phyloP scores from a whole-genome alignment of 2,113 vertebrate genomes.

The Taxidea taxus region DNA sequence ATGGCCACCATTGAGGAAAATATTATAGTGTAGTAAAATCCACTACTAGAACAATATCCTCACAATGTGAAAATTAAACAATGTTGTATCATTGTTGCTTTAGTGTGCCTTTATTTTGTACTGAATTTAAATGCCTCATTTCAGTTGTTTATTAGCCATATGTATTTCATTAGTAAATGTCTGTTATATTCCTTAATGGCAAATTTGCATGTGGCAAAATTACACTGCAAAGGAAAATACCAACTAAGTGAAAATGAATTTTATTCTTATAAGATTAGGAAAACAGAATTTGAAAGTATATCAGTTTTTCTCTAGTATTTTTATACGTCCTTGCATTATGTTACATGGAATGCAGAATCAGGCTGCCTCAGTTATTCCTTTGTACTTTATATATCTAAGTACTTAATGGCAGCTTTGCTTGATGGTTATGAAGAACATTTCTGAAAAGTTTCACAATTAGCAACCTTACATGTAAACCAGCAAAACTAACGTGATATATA shows the following conservation, averaged over 20 bases:
- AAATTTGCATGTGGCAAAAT: background rate
- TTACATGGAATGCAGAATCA: background rate
- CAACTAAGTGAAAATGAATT: background rate
- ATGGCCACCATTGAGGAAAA: background rate
- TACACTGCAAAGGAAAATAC: background rate
- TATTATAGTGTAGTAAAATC: background rate
- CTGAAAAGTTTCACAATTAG: background rate
- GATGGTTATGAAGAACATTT: background rate
- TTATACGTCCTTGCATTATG: background rate
- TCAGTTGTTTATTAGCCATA: background rate
- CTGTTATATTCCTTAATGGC: background rate
- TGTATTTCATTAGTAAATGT: background rate
- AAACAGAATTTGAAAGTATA: background rate
- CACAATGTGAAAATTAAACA: constrained; percentile 6
- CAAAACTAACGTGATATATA: background rate
- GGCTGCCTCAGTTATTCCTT: background rate
- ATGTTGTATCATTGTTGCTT: background rate
- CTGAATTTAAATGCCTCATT: background rate
- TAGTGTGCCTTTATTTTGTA: background rate
- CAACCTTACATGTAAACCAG: background rate
- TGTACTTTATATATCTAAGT: background rate
- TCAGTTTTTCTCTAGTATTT: background rate
- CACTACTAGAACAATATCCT: background rate
- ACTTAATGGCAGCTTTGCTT: background rate
- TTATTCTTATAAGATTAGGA: background rate